Base-by-base conservation (phyloP, 2,113 vertebrate genomes). In the Coreoperca whiteheadi region DNA sequence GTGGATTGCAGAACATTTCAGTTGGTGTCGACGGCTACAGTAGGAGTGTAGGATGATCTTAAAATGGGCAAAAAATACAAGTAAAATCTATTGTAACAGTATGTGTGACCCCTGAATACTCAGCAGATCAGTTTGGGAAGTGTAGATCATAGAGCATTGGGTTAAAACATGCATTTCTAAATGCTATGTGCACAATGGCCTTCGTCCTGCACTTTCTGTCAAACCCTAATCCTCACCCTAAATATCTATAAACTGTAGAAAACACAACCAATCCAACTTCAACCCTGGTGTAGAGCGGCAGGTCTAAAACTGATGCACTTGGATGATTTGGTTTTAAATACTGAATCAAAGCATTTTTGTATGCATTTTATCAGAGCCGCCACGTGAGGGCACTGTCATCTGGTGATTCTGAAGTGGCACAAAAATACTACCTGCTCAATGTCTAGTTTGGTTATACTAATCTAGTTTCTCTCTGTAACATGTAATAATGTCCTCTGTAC, bases 341-440 rank as follows among this genome's bases (percentile, higher is more conserved):
- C 14, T n/a, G 56, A 76, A 77, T 77, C 43, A 46, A 39, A 67
- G 76, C 41, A 30, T 63, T 14, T 57, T 16, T 51, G 70, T 34
- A 28, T 93, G 85, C 74, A 59, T 89, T 88, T 80, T 60, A 48
- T 74, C 54, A 43, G 14, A 91, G 59, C 57, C 53, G n/a, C 93
- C 93, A 94, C 86, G n/a, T 56, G 93, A 88, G 90, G 90, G 83
- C 90, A 83, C 79, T 93, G 75, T 89, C 46, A 86, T 82, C 89
- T 90, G 70, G 82, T 80, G 37, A 88, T 80, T 84, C 51, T 77
- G 64, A 78, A 54, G 63, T 67, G 41, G 46, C 43, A 69, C 77
- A 74, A 34, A 63, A 75, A 78, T 2, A 51, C 12, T 25, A 83
- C 71, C 73, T 72, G 60, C 30, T 73, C 30, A 71, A 11, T 59